Percentiles rank a stretch among this genome's conserved stretches.
Conservation (phyloP, 2,113 vertebrate genomes). For the Alethe diademata region DNA sequence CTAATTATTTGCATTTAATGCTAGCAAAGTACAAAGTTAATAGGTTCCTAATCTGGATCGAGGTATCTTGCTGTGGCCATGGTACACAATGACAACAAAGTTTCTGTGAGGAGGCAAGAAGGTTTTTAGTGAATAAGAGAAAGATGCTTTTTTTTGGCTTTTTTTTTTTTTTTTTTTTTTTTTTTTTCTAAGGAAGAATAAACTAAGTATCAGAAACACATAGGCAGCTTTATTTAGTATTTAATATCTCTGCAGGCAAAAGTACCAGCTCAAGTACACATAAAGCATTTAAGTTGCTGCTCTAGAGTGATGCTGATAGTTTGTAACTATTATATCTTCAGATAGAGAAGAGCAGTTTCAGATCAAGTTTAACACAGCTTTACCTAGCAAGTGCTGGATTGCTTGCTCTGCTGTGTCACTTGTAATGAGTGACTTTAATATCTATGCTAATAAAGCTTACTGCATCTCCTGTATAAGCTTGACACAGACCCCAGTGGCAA, state of each 20-base stretch:
- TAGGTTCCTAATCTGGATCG: neutral
- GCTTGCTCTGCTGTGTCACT: neutral
- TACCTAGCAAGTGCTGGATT: neutral
- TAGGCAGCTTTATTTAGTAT: neutral
- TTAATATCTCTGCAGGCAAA: neutral
- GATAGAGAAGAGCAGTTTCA: neutral
- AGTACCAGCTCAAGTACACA: neutral
- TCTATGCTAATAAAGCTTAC: conserved; percentile 31
- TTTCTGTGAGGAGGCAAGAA: neutral
- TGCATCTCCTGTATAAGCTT: neutral
- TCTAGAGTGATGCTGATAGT: neutral
- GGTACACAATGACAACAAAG: neutral
- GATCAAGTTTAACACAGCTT: neutral
- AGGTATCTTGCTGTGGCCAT: neutral
- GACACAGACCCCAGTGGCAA: conserved; percentile 1
- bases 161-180: neutral
- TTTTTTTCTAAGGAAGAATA: neutral
- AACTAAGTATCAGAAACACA: neutral
- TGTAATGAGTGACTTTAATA: conserved; percentile 42
- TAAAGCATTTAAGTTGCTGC: neutral
- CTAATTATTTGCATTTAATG: neutral
- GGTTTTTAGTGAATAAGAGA: neutral
- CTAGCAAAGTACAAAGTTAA: neutral
- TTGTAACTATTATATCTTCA: neutral
- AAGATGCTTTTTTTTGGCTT: neutral